Evolutionary conservation across 2,113 vertebrate species (phyloP).

Genomic region (Macquaria ambigua): DNA sequence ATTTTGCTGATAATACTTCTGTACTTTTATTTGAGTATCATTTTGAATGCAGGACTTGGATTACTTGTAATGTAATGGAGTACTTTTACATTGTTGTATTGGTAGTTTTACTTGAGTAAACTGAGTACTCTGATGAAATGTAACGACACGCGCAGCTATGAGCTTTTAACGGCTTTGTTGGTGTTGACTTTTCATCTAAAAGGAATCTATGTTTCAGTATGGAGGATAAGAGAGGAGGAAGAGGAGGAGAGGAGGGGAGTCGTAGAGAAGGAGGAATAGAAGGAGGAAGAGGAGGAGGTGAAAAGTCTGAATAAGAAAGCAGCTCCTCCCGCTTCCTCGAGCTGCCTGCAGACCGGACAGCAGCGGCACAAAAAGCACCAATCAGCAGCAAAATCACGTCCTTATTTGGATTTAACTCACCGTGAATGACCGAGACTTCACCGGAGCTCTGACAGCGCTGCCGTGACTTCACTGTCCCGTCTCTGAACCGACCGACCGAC

Average conservation of each 20-base stretch:
- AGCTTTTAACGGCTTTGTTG: slow-evolving; percentile 39
- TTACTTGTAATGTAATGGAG: not conserved
- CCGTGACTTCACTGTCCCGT: not conserved
- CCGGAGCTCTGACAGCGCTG: slow-evolving; percentile 11
- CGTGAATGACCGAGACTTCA: slow-evolving; percentile 4
- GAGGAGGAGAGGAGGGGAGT: not conserved
- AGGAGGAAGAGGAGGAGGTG: slow-evolving; percentile 23
- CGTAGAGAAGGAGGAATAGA: not conserved
- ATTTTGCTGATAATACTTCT: not conserved
- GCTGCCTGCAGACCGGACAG: slow-evolving; percentile 46
- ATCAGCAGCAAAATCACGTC: slow-evolving; percentile 24
- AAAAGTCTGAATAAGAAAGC: slow-evolving; percentile 46
- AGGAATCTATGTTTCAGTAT: slow-evolving; percentile 58
- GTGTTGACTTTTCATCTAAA: slow-evolving; percentile 77
- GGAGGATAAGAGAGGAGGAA: slow-evolving; percentile 24
- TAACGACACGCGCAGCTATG: not conserved
- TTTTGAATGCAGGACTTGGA: not conserved
- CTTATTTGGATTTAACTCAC: slow-evolving; percentile 21
- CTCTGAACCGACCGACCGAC: not conserved
- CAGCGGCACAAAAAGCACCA: slow-evolving; percentile 21
- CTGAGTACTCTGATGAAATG: not conserved
- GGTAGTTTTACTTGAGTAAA: not conserved
- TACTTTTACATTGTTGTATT: not conserved
- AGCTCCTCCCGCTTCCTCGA: slow-evolving; percentile 65
- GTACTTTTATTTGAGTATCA: not conserved